Evolutionary conservation across 2,797 vertebrate genomes (phyloP).

Genomic region (Taeniopygia guttata): DNA sequence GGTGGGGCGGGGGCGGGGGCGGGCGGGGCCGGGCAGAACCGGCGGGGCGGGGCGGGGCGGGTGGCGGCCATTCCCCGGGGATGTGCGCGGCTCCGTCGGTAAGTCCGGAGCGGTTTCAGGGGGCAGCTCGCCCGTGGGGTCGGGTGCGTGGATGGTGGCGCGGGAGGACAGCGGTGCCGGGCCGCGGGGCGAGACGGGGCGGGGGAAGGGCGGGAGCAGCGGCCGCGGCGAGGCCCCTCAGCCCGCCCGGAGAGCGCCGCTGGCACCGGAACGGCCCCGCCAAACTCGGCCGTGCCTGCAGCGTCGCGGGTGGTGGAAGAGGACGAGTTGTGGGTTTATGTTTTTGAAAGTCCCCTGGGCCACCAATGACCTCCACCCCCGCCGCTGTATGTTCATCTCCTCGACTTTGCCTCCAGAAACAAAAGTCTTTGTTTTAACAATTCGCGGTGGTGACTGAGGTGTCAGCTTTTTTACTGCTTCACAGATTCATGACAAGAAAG

Average conservation of each 20-base stretch:
- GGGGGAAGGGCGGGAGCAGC: neutral
- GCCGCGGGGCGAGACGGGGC: neutral
- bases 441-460: neutral
- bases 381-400: neutral
- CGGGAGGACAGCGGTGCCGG: neutral
- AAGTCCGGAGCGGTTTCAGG: fast-evolving
- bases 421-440: neutral
- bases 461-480: neutral
- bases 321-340: fast-evolving
- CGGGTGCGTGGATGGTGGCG: neutral
- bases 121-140: fast-evolving
- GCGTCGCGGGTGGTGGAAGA: too few species aligned
- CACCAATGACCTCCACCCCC: too few species aligned
- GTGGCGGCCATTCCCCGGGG: neutral
- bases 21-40: neutral
- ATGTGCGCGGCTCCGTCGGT: neutral
- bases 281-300: too few species aligned
- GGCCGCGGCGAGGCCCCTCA: neutral
- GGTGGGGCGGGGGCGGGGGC: neutral
- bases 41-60: neutral
- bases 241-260: neutral
- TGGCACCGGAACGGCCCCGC: fast-evolving
- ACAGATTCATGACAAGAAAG: neutral
- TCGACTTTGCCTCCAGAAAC: neutral
- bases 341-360: neutral